These are phyloP conservation scores for Hepsetus odoe DNA, from an alignment of 2,113 vertebrate genomes.

Conservation along the genomic window DNA sequence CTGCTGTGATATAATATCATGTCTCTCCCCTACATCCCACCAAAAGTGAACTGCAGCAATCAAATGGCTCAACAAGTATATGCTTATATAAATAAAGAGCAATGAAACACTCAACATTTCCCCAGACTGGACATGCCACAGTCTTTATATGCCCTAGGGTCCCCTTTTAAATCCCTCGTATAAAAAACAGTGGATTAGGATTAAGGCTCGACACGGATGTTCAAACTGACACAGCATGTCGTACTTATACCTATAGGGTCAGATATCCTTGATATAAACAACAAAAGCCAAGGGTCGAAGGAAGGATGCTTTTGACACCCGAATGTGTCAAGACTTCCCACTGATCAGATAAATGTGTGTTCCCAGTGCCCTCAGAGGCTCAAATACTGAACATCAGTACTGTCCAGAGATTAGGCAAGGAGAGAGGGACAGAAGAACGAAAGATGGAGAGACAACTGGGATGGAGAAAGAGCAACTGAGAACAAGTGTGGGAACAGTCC, in stretches of 20 bases:
- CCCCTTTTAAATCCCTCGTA: constrained; percentile 28
- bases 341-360: not conserved
- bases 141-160: not conserved
- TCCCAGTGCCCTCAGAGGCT: not conserved
- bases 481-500: constrained; percentile 19
- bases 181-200: constrained; percentile 40
- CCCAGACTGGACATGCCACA: not conserved
- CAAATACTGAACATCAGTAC: constrained; percentile 35
- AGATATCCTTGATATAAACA: constrained; percentile 35
- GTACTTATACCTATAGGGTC: constrained; percentile 28
- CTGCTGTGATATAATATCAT: constrained; percentile 39
- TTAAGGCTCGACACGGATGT: constrained; percentile 45
- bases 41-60: constrained; percentile 11
- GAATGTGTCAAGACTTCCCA: constrained; percentile 14
- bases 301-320: constrained; percentile 5
- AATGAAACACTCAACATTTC: constrained; percentile 32
- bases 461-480: not conserved
- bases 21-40: not conserved
- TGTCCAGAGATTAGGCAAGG: not conserved
- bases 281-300: constrained; percentile 39
- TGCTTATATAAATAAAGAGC: constrained; percentile 23
- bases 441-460: not conserved
- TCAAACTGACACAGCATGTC: constrained; percentile 31
- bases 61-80: constrained; percentile 15
- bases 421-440: not conserved